Evolutionary conservation across 1,140 invertebrate species (phyloP), one percentile per base, ranked within the genome.

Genomic region (Aphelenchoides fujianensis): DNA sequence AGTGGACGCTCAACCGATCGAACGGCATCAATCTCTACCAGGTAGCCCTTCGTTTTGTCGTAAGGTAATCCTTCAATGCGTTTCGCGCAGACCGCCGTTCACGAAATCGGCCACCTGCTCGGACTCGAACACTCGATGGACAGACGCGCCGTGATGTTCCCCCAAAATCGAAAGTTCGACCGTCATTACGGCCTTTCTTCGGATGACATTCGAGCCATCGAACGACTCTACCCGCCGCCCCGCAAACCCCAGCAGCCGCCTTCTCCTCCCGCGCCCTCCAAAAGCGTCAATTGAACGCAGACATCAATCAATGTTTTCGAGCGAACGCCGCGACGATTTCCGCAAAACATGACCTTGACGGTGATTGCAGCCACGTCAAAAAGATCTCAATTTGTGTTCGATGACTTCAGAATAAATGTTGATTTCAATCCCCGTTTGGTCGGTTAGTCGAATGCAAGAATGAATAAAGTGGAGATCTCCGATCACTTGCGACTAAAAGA

Each of bases 61-160:
- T n/a, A n/a, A n/a, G n/a, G n/a, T n/a, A n/a, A n/a, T n/a, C n/a
- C n/a, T n/a, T n/a, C n/a, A n/a, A n/a, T n/a, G n/a, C n/a, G n/a
- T n/a, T n/a, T n/a, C n/a, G n/a, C n/a, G n/a, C n/a, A 79, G 62
- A 83, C 81, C 28, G 78, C 81, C 3, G 70, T 80, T 9, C 82
- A 83, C 41, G 82, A 83, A 70, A 79, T 83, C 67, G 82, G 82
- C 28, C 82, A 83, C 72, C 59, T 83, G n/a, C 59, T 83, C 5
- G 82, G 82, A 12, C 53, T 83, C 19, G 81, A 82, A 57, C 81
- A 83, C 69, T 84, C 82, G 34, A 73, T 68, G 16, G 80, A 82
- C 53, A 23, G 35, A 3, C 37, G 81, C 37, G 81, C 80, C 34
- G 81, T 79, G 3, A 82, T 82, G 80, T 82, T 67, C 53, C 77